These are phyloP conservation scores for Diadophis punctatus DNA, from an alignment of 2,113 vertebrate species.

Conservation along the genomic window DNA sequence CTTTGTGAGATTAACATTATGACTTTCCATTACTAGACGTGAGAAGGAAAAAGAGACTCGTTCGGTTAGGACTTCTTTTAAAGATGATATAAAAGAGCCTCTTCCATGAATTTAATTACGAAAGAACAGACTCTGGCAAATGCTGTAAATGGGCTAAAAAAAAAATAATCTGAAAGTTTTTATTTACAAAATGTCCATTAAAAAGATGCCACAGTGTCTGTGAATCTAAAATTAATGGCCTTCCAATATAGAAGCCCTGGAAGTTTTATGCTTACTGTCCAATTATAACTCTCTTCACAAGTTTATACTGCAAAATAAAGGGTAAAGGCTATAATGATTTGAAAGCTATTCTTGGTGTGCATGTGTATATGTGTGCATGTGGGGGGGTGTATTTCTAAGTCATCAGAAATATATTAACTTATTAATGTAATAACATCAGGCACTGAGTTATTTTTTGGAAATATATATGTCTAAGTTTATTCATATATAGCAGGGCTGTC, in stretches of 20 bases:
- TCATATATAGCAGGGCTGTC: neutral
- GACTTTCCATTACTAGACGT: neutral
- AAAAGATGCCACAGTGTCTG: neutral
- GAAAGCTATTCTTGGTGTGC: neutral
- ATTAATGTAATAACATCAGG: neutral
- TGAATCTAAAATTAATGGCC: neutral
- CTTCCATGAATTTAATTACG: constrained; percentile 6
- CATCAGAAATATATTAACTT: neutral
- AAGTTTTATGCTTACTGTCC: neutral
- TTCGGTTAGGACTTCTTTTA: neutral
- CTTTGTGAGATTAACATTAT: neutral
- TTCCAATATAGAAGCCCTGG: neutral
- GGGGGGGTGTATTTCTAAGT: neutral
- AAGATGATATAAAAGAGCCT: neutral
- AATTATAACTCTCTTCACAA: neutral
- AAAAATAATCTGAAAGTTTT: neutral
- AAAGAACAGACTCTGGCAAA: neutral
- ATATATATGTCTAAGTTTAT: neutral
- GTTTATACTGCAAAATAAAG: neutral
- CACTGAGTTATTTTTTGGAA: neutral
- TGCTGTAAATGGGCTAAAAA: neutral
- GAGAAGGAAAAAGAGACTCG: neutral
- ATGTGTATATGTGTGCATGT: neutral
- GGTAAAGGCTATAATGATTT: neutral
- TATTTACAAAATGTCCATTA: neutral